A percentile compares a stretch with the other conserved stretches of the same genome.
These are phyloP conservation scores for Silurus meridionalis DNA, from an alignment of 2,113 vertebrate species.

Conservation along the genomic window DNA sequence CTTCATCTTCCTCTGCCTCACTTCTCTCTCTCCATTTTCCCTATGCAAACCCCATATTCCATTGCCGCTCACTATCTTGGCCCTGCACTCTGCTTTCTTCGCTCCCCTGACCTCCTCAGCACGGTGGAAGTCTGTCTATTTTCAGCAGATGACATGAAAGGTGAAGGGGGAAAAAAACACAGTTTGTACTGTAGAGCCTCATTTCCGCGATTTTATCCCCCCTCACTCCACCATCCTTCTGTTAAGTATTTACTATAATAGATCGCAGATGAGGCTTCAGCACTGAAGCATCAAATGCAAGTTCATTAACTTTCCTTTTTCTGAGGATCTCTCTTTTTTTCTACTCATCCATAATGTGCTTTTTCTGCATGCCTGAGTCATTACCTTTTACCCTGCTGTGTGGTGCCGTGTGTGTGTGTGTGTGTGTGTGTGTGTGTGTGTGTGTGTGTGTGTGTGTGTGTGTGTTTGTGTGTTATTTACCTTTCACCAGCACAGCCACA, in stretches of 20 bases:
- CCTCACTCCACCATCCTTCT: constrained; percentile 13
- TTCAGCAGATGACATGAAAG: constrained; percentile 34
- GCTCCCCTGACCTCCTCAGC: background rate
- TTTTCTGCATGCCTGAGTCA: constrained; percentile 51
- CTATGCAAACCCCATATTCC: background rate
- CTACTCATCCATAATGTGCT: constrained; percentile 43
- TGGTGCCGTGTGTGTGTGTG: constrained; percentile 17
- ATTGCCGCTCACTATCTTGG: background rate
- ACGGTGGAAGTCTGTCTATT: constrained; percentile 1
- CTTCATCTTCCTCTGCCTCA: constrained; percentile 2
- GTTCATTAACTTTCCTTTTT: constrained; percentile 55
- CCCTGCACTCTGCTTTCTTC: background rate
- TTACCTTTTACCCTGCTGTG: constrained; percentile 42
- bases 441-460: constrained; percentile 35
- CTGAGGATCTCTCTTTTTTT: constrained; percentile 41
- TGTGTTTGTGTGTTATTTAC: constrained; percentile 43
- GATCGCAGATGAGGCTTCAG: constrained; percentile 48
- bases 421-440: constrained; percentile 12
- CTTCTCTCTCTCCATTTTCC: background rate
- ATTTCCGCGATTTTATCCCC: constrained; percentile 8
- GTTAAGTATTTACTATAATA: constrained; percentile 54
- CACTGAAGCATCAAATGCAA: constrained; percentile 51
- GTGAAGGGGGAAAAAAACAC: constrained; percentile 27
- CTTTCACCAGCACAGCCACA: constrained; percentile 37
- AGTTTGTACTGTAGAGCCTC: constrained; percentile 23